Base-by-base conservation (phyloP, 2,888 invertebrate species). In the Trachelus iudaicus region DNA sequence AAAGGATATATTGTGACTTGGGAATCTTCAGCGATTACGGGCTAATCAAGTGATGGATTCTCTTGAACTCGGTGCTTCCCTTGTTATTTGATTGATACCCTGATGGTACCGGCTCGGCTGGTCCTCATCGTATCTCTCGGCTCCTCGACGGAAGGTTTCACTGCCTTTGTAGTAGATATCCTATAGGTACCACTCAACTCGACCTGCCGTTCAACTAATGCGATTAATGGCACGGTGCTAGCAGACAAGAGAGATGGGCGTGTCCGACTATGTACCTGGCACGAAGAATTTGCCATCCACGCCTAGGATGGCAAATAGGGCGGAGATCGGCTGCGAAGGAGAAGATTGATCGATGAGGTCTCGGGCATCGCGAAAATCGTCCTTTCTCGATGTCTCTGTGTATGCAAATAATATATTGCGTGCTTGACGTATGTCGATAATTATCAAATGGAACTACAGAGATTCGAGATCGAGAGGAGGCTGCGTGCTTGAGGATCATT, bases 201-300 rank as follows among this genome's bases (percentile, higher is more conserved):
- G 81, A 83, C 83, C 81, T 81, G 81, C 82, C 86, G 83, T 85
- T 86, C 84, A 83, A 83, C 85, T 89, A 89, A 90, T 88, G 83
- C 88, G 86, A 89, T 89, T 90, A 89, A 88, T 88, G 85, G 85
- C 82, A 83, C 82, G 81, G 80, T 76, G 83, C 81, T 85, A 79
- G 79, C 80, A 85, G 83, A 85, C 83, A 84, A 85, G 85, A 79
- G 81, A 81, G 83, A 83, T 84, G 79, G 80, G 81, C 77, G 79
- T 76, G 79, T 79, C 76, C 79, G 76, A 69, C 77, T 76, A 71
- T 79, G 78, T 80, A 69, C 76, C 73, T 76, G 75, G 73, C 75
- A 74, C 79, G 83, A 85, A 85, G 85, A 87, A 87, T 87, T 87
- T 87, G 79, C 84, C 83, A 84, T 79, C 71, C 81, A 81, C 84